These are phyloP conservation scores for Onthophagus sagittarius DNA, from an alignment of 2,888 invertebrate genomes.

Conservation along the genomic window DNA sequence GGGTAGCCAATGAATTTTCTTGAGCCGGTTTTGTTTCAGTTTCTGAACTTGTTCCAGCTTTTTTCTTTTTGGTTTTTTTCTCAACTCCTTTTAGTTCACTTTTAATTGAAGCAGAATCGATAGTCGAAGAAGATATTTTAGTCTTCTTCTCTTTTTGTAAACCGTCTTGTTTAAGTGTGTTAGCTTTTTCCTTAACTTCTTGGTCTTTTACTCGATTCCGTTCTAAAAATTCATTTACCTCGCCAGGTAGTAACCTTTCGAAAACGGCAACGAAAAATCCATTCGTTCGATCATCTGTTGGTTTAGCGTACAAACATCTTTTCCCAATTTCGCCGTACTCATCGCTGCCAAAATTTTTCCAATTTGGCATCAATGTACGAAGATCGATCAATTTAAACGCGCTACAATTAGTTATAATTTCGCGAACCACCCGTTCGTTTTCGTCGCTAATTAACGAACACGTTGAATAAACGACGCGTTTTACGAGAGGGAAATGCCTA, in stretches of 20 bases:
- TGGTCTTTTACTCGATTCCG: neutral
- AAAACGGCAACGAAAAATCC: conserved; percentile 96
- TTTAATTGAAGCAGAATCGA: neutral
- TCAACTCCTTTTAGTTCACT: neutral
- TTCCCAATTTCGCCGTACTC: conserved; percentile 65
- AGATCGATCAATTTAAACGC: conserved; percentile 60
- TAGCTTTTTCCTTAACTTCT: conserved; percentile 8
- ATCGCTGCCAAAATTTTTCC: conserved; percentile 65
- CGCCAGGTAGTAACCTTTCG: conserved; percentile 57
- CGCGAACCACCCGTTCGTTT: conserved; percentile 86
- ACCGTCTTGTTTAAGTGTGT: conserved; percentile 9
- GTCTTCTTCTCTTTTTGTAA: conserved; percentile 30
- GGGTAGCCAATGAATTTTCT: no score
- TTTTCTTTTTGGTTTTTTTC: neutral
- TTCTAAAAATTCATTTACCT: conserved; percentile 25
- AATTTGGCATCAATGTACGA: conserved; percentile 44
- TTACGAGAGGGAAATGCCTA: conserved; percentile 74
- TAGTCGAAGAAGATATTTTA: conserved; percentile 18
- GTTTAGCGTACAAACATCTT: conserved; percentile 74
- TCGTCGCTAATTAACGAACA: conserved; percentile 88
- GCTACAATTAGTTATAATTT: conserved; percentile 57
- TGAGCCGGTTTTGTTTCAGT: no score
- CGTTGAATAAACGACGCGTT: conserved; percentile 91
- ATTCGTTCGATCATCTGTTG: conserved; percentile 76
- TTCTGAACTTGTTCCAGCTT: neutral